Evolutionary conservation across 2,113 vertebrate species (phyloP).

Genomic region (Orthonyx spaldingii): DNA sequence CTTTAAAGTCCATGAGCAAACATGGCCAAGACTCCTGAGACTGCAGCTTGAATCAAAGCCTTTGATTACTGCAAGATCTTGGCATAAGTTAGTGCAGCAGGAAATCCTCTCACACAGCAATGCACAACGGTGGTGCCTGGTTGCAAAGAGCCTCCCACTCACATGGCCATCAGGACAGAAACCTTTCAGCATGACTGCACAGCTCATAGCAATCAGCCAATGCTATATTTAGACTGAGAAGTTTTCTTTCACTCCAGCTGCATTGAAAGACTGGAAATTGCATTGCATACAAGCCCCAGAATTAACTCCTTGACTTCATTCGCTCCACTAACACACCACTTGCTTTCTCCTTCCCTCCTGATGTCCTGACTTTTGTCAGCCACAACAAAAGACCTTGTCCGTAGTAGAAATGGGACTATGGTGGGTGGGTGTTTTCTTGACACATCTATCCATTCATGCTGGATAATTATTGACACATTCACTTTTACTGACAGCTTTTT

Average conservation of each 20-base stretch:
- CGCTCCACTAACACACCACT: fast-evolving
- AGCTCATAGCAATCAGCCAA: neutral
- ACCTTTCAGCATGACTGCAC: neutral
- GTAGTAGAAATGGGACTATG: neutral
- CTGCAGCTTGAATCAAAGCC: neutral
- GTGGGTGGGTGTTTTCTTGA: neutral
- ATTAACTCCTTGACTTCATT: neutral
- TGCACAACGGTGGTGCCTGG: neutral
- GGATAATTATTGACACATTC: neutral
- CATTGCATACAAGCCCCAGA: neutral
- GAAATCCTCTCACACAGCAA: neutral
- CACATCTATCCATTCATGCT: neutral
- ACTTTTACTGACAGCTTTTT: neutral
- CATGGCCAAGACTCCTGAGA: neutral
- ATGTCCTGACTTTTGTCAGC: neutral
- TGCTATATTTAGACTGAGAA: neutral
- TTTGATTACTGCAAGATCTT: neutral
- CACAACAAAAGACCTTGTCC: neutral
- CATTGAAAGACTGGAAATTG: neutral
- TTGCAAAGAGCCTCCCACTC: neutral
- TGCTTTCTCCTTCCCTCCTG: neutral
- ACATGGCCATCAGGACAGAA: neutral
- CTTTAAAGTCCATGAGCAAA: neutral
- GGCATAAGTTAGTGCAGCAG: neutral
- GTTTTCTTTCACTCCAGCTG: neutral